These are phyloP conservation scores for Heteromormyrus szaboi DNA, from an alignment of 2,797 vertebrate species.

Conservation along the genomic window DNA sequence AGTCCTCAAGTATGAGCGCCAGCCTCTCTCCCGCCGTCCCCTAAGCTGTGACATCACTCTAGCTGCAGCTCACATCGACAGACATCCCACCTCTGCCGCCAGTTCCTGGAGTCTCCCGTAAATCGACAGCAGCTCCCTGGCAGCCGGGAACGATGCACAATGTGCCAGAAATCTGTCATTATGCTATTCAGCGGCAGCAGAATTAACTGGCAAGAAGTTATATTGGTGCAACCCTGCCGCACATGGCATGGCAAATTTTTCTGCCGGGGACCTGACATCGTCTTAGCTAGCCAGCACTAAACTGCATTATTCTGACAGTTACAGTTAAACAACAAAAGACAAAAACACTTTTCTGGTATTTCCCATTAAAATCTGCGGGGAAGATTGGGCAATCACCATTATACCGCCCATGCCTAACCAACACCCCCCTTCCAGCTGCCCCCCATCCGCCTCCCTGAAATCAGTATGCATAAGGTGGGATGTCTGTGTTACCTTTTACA, in stretches of 20 bases:
- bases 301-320: neutral
- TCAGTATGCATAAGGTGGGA: neutral
- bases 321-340: neutral
- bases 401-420: neutral
- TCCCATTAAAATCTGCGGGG: neutral
- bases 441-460: neutral
- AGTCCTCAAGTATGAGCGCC: slow-evolving; percentile 79
- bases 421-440: neutral
- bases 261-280: neutral
- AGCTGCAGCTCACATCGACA: neutral
- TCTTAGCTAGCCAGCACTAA: neutral
- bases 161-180: neutral
- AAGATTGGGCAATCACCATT: neutral
- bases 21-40: neutral
- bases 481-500: neutral
- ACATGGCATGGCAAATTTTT: neutral
- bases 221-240: neutral
- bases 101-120: neutral
- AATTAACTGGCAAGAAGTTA: neutral
- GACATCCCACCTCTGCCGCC: neutral
- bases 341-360: neutral
- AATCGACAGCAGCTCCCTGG: neutral
- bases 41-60: neutral
- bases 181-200: neutral
- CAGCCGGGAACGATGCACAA: neutral